These are phyloP conservation scores for Notothenia rossii DNA, from an alignment of 2,113 vertebrate species.

Conservation along the genomic window DNA sequence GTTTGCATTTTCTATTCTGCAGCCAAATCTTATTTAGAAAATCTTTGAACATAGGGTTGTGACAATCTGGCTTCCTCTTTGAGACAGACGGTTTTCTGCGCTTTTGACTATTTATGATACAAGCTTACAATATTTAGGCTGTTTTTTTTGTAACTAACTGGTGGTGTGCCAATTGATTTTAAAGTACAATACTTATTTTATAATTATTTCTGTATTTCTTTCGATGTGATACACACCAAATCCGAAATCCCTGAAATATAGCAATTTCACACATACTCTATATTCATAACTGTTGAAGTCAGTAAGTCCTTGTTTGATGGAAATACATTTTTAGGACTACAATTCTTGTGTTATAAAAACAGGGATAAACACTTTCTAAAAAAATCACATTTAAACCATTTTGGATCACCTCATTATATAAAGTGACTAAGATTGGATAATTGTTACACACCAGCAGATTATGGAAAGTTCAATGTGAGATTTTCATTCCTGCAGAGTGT, in stretches of 20 bases:
- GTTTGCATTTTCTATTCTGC: not conserved
- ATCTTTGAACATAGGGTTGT: not conserved
- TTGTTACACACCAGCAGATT: slow-evolving; percentile 25
- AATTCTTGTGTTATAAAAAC: not conserved
- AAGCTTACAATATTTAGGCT: not conserved
- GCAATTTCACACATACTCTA: not conserved
- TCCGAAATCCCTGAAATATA: not conserved
- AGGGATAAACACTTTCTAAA: slow-evolving; percentile 8
- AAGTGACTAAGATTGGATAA: slow-evolving; percentile 38
- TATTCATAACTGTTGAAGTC: not conserved
- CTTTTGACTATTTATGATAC: not conserved
- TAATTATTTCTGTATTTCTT: not conserved
- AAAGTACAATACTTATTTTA: not conserved
- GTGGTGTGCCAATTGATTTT: not conserved
- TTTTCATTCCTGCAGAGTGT: slow-evolving; percentile 29
- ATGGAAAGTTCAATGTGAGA: slow-evolving; percentile 60
- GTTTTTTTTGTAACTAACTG: too few species aligned
- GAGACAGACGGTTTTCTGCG: not conserved
- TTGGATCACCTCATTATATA: slow-evolving; percentile 23
- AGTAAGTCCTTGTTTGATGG: not conserved
- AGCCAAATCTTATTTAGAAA: not conserved
- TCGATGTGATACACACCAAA: not conserved
- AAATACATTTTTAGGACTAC: not conserved
- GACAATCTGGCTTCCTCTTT: not conserved
- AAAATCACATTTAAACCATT: slow-evolving; percentile 23